Evolutionary conservation across 2,888 invertebrate genomes (phyloP), one percentile per base, ranked within the genome.

Genomic region (Gandaritis pyraliata): DNA sequence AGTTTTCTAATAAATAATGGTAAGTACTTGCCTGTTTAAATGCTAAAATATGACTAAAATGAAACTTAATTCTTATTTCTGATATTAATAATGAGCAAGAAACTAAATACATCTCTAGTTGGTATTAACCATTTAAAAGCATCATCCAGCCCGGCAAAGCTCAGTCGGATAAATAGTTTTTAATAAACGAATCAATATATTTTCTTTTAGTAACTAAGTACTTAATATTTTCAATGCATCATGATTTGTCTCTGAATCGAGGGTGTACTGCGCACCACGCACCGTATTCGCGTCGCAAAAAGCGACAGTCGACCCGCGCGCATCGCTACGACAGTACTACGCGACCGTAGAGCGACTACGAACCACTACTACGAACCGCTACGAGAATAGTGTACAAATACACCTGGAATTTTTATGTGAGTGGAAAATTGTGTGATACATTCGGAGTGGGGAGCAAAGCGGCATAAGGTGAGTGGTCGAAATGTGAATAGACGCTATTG

Each of bases 221-320:
- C 23, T 33, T 33, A n/a, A n/a, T 33, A 7, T 33, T 33, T 33
- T 33, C 1, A 11, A 5, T 5, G 43, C 11, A 16, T 7, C 16
- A 30, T 68, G 69, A 68, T 59, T 68, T 68, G 47, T 70, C 63
- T 70, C 54, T 49, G n/a, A n/a, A 53, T 56, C 54, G 55, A 30
- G 72, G 46, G 46, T 86, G 69, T 76, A 78, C 90, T 90, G 73
- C 73, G 73, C 70, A 69, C 70, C 73, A 75, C 83, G 82, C 82
- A 86, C 83, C 87, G 87, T 82, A 83, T 77, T 67, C 81, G 85
- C 83, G 84, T 79, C 80, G 76, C 77, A 73, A 76, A 81, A 80
- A 81, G 81, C 82, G 78, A 73, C 89, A 87, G 90, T 89, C 80
- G 84, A 74, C 77, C 80, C 85, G 83, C 87, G 88, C 78, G 84